A percentile compares a stretch with the other conserved stretches of the same genome.
Evolutionary conservation across 2,888 invertebrate genomes (phyloP).

Genomic region (Agonopterix heracliana): DNA sequence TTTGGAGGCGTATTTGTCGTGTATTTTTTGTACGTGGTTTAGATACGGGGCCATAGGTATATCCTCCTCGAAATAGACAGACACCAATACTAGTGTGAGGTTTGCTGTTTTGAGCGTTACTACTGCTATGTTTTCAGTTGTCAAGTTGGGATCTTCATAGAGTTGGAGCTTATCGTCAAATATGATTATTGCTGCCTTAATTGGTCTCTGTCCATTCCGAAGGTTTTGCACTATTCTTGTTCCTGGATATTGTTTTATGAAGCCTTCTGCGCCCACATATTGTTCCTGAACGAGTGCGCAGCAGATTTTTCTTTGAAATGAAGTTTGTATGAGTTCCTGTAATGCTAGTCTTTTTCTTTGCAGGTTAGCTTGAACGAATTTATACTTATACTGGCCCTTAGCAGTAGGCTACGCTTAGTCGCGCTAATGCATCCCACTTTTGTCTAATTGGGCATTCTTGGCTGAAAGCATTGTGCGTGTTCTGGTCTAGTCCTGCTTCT

Average conservation of each 20-base stretch:
- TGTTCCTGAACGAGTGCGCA: conserved; percentile 12
- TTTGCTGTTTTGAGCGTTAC: no score
- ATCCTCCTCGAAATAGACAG: not conserved
- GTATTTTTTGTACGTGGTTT: not conserved
- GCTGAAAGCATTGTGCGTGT: not conserved
- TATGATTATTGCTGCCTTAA: no score
- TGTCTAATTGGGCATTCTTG: not conserved
- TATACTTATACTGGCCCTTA: conserved; percentile 3
- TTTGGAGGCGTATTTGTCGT: conserved; percentile 4
- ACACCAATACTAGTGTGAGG: no score
- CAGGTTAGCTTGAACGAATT: conserved; percentile 11
- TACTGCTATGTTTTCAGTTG: no score
- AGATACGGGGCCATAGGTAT: conserved; percentile 2
- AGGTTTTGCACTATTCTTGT: no score
- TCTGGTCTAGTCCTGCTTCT: not conserved
- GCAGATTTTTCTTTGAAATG: not conserved
- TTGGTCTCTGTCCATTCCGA: no score
- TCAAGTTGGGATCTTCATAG: no score
- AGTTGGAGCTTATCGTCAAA: no score
- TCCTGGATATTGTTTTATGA: no score
- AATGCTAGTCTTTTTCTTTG: conserved; percentile 10
- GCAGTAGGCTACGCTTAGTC: conserved; percentile 11
- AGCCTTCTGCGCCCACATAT: conserved; percentile 2
- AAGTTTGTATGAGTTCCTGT: conserved; percentile 9
- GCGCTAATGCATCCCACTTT: conserved; percentile 9